Evolutionary conservation across 2,113 vertebrate genomes (phyloP), one percentile per base, ranked within the genome.

Genomic region (Pteropus alecto): DNA sequence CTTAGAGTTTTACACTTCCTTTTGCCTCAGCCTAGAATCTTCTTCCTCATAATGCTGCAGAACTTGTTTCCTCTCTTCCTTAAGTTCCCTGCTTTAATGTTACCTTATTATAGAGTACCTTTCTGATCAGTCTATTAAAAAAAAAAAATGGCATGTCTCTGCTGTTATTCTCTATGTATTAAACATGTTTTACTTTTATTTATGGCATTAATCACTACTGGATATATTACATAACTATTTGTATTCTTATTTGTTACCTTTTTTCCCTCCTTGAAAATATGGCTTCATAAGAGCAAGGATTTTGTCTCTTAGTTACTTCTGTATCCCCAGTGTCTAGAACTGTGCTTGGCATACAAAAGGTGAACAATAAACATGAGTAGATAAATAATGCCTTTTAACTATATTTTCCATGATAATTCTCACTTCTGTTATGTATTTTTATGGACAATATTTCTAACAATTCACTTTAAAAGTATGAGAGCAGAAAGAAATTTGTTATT

Each of bases 361-460:
- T 63, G 26, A 78, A 54, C 28, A 35, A 56, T 65, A 93, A 88
- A 67, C 41, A 41, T 73, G 15, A 74, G 48, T 60, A 65, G 38
- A 93, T 43, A 3, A 73, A 65, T 73, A 21, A 46, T 87, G 35
- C 14, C 12, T 13, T 63, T 93, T n/a, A 61, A 43, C 5, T 71
- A 46, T 78, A 90, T 61, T 83, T 95, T 33, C 13, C 60, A 46
- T n/a, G n/a, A 41, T 21, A 68, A 95, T 58, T 35, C 18, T 85
- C 81, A 65, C 26, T n/a, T 85, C 84, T 7, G 0, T 76, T 84
- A 63, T 90, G 16, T 90, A 97, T 82, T 97, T 96, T 96, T 54
- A 54, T 48, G 3, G 87, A 43, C 2, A 73, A 16, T 46, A 87
- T 54, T 84, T 79, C 12, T 95, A 85, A 35, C 0, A 61, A 67